Percentiles rank a stretch among this genome's conserved stretches.
phyloP scores from a whole-genome alignment of 1,140 invertebrate genomes.

The Sitodiplosis mosellana region DNA sequence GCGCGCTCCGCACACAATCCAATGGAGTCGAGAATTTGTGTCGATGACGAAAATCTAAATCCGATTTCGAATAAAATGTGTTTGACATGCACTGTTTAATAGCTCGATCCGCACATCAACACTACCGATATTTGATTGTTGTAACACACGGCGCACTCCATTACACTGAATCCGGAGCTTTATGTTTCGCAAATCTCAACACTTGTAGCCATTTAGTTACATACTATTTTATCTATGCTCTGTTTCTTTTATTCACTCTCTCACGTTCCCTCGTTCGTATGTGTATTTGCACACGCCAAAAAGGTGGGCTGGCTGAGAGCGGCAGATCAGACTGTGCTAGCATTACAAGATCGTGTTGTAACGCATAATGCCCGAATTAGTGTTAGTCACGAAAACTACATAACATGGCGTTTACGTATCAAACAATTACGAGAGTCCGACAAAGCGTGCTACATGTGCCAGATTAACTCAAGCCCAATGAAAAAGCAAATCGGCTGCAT shows the following conservation, averaged over 20 bases:
- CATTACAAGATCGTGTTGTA: conserved; percentile 67
- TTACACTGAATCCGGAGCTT: too few relatives aligned
- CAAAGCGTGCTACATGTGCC: conserved; percentile 68
- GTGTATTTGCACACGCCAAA: conserved; percentile 9
- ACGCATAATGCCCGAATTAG: conserved; percentile 69
- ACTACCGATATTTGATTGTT: conserved; percentile 6
- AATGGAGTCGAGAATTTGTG: background rate
- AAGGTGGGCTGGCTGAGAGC: conserved; percentile 83
- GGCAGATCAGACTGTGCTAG: conserved; percentile 75
- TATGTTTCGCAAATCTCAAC: too few relatives aligned
- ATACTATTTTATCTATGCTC: too few relatives aligned
- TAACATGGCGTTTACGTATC: conserved; percentile 60
- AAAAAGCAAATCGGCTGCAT: conserved; percentile 74
- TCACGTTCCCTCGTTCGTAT: background rate
- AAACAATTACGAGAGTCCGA: conserved; percentile 50
- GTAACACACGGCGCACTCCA: background rate
- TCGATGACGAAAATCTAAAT: background rate
- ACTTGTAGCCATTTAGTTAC: too few relatives aligned
- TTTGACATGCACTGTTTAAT: conserved; percentile 4
- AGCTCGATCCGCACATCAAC: too few relatives aligned
- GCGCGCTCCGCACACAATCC: background rate
- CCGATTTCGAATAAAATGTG: background rate
- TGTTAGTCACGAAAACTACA: conserved; percentile 55
- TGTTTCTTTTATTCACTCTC: too few relatives aligned
- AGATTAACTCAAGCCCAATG: conserved; percentile 77